Evolutionary conservation across 1,140 invertebrate genomes (phyloP).

Genomic region (Caenorhabditis briggsae): DNA sequence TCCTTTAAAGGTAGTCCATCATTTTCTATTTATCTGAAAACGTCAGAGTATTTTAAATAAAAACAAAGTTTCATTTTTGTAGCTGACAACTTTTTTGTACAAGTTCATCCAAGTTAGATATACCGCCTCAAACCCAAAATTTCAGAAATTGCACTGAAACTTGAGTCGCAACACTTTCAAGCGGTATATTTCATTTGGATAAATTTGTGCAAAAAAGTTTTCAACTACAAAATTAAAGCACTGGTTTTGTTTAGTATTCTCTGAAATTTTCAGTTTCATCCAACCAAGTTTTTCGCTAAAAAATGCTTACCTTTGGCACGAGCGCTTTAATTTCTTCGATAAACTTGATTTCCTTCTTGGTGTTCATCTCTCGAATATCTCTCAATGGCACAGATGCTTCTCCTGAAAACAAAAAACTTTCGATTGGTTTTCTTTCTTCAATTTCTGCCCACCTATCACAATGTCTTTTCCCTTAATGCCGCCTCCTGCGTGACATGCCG

Average conservation of each 20-base stretch:
- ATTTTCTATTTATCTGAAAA: too few species aligned
- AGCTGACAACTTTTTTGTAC: too few species aligned
- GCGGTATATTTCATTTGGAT: too few species aligned
- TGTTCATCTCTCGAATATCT: slow-evolving; percentile 71
- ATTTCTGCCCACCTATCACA: slow-evolving; percentile 57
- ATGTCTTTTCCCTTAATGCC: slow-evolving; percentile 77
- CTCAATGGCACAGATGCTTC: slow-evolving; percentile 73
- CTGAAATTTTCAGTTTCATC: neutral
- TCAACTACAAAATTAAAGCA: neutral
- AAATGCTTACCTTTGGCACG: slow-evolving; percentile 69
- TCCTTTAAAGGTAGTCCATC: too few species aligned
- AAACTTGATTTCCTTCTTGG: slow-evolving; percentile 76
- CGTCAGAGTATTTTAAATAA: too few species aligned
- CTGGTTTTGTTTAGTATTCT: too few species aligned
- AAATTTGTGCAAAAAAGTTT: too few species aligned
- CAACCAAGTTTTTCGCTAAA: neutral
- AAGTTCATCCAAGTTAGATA: too few species aligned
- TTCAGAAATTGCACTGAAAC: neutral
- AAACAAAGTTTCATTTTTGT: too few species aligned
- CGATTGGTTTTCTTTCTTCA: neutral
- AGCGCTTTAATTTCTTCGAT: slow-evolving; percentile 75
- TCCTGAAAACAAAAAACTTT: slow-evolving; percentile 59
- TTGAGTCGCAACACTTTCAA: neutral
- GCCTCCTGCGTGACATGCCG: slow-evolving; percentile 73
- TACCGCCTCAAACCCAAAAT: neutral